phyloP scores from a whole-genome alignment of 2,888 invertebrate genomes.

The Athalia cordata region DNA sequence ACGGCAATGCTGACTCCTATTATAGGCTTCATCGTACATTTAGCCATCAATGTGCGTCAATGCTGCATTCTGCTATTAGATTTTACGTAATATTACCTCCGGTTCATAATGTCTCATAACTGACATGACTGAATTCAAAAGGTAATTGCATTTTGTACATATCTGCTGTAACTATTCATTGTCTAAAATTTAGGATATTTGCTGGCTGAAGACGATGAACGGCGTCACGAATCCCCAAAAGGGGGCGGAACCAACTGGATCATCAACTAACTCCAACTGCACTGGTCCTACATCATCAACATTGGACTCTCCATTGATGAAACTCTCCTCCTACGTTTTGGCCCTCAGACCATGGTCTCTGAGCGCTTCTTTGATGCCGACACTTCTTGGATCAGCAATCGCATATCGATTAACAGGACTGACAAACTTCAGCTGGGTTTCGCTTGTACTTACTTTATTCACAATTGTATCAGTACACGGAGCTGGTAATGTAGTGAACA shows the following conservation, averaged over 20 bases:
- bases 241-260: conserved; percentile 50
- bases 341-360: conserved; percentile 96
- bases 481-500: conserved; percentile 97
- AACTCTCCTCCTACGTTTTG: conserved; percentile 90
- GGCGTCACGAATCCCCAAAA: conserved; percentile 55
- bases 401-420: conserved; percentile 89
- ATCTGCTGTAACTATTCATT: neutral
- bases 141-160: neutral
- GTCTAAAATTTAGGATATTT: conserved; percentile 38
- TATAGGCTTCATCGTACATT: too few species aligned
- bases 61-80: too few species aligned
- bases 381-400: conserved; percentile 90
- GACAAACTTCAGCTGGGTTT: conserved; percentile 85
- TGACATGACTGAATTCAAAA: too few species aligned
- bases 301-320: conserved; percentile 81
- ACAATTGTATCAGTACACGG: conserved; percentile 95
- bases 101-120: too few species aligned
- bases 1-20: neutral
- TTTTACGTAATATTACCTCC: too few species aligned
- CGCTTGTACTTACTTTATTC: conserved; percentile 87
- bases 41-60: too few species aligned
- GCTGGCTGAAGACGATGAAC: conserved; percentile 60
- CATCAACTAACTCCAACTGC: conserved; percentile 52
- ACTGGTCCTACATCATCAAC: conserved; percentile 55
- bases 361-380: conserved; percentile 93